Base-by-base conservation (phyloP, 2,797 vertebrate genomes). In the Lindbergichthys nudifrons region DNA sequence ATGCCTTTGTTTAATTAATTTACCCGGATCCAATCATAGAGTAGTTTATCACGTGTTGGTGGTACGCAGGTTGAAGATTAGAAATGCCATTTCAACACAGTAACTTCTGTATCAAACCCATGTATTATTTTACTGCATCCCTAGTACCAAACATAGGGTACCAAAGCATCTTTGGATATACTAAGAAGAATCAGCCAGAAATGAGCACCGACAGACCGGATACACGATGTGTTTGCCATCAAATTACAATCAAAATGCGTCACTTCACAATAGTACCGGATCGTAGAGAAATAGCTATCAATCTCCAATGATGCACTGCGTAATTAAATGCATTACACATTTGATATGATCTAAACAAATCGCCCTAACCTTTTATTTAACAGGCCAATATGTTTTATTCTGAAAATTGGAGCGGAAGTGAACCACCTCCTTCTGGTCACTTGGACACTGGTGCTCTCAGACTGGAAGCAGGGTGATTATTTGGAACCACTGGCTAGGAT, bases 391-490 rank as follows among this genome's bases (percentile, higher is more conserved):
- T 7, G 0, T 75, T 42, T 84, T 91, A 85, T 87, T 92, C 75
- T 87, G 88, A 77, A 88, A 77, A 0, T 0, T 0, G 0, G 0
- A 7, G 57, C 75, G 90, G 90, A 93, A 73, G 64, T 65, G 0
- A 9, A 0, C 0, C 5, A 0, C 23, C 10, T 21, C 0, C 2
- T 10, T 26, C 1, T 32, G n/a, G 9, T 48, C 10, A 4, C 2
- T 1, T 61, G 68, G 15, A 73, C 61, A 13, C 11, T 19, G 21
- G 57, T 63, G 58, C 73, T n/a, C 42, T 47, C 72, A 65, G 77
- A 65, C 82, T 65, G 45, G 77, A 73, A 59, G 80, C 87, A 89
- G 91, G 88, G 90, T 87, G 85, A 88, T 81, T 41, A 60, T 65
- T 39, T n/a, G 64, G 79, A 77, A 68, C 65, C 82, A 74, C 69